Evolutionary conservation across 2,888 invertebrate genomes (phyloP).

Genomic region (Himalopsyche anomala): DNA sequence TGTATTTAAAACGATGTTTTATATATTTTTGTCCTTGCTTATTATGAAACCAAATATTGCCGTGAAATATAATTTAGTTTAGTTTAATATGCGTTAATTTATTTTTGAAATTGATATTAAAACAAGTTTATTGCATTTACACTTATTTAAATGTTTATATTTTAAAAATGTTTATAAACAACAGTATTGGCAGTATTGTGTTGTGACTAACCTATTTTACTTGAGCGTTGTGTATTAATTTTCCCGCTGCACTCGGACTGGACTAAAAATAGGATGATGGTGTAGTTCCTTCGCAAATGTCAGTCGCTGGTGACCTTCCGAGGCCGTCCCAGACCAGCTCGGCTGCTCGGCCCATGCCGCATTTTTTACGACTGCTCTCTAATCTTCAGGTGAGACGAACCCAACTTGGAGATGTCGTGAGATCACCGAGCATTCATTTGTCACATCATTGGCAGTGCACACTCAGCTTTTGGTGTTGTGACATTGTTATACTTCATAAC

Average conservation of each 20-base stretch:
- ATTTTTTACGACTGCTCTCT: constrained; percentile 82
- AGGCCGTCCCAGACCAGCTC: constrained; percentile 74
- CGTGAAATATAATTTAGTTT: no score
- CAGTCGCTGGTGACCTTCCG: constrained; percentile 69
- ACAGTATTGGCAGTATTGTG: not conserved
- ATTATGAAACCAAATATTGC: no score
- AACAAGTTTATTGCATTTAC: no score
- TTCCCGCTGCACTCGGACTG: constrained; percentile 48
- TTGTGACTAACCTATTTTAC: constrained; percentile 28
- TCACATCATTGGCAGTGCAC: constrained; percentile 45
- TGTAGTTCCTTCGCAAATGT: constrained; percentile 69
- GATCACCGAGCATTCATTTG: constrained; percentile 62
- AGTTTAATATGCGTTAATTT: no score
- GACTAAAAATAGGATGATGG: constrained; percentile 68
- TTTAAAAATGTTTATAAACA: no score
- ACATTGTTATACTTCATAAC: not conserved
- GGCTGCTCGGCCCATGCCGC: constrained; percentile 79
- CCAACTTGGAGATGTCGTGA: constrained; percentile 36
- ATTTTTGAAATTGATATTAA: no score
- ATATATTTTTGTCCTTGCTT: no score
- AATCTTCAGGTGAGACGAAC: constrained; percentile 83
- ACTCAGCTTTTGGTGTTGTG: constrained; percentile 11
- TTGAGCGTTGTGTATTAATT: constrained; percentile 19
- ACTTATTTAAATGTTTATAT: no score
- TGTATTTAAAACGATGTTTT: no score